Evolutionary conservation across 1,140 invertebrate genomes (phyloP), one percentile per base, ranked within the genome.

Genomic region (Drosophila willistoni): DNA sequence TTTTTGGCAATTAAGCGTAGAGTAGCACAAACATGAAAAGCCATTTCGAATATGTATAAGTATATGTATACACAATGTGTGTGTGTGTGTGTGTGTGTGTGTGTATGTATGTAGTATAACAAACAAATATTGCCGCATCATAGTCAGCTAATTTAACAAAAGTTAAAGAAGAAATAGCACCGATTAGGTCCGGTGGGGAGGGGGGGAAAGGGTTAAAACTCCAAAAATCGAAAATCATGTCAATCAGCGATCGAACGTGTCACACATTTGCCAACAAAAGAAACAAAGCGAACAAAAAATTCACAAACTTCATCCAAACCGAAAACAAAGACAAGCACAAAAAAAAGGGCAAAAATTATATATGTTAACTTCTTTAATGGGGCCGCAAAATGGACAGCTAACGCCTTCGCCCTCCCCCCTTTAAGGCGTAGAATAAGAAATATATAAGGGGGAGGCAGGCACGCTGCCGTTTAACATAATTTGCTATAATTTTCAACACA

Each of bases 401-500:
- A 63, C 61, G 39, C 61, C 61, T 29, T 25, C 36, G 63, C 44
- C 63, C 25, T 13, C 29, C 33, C 2, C 2, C 33, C 6, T 14
- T 19, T n/a, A 29, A n/a, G 19, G 7, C 59, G 10, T 29, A 29
- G 36, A 3, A 54, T 7, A 19, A 22, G 9, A 13, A 59, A 68
- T 41, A 68, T 42, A 17, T 63, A 76, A 73, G 64, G 75, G 59
- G 69, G 63, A 72, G 63, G 63, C 42, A 70, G 76, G 64, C 79
- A 64, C 61, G 85, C 81, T 90, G 77, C 85, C 84, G 84, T 89
- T 89, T 89, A 89, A 90, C 81, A 90, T 89, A 89, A 89, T 89
- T 90, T 90, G 85, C 78, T 89, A 85, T 90, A 89, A 85, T 89
- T 89, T 90, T 87, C 85, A 89, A 89, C 84, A 89, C 85, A 90